These are phyloP conservation scores for Rhynchonycteris naso DNA, from an alignment of 2,797 vertebrate genomes.

Conservation along the genomic window DNA sequence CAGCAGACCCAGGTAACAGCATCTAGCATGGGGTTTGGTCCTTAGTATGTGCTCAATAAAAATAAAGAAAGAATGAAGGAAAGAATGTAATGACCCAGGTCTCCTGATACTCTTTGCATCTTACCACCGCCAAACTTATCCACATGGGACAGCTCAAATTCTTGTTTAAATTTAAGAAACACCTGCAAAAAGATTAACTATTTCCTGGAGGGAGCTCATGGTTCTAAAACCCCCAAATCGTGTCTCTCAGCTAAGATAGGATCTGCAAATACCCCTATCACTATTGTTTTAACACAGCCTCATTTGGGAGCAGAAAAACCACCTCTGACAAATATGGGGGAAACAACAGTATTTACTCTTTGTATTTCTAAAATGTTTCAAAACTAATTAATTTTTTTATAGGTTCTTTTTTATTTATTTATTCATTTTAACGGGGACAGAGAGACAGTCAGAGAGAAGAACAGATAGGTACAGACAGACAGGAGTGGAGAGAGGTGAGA, in stretches of 20 bases:
- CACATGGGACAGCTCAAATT: not conserved
- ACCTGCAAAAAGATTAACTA: not conserved
- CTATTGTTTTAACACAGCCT: not conserved
- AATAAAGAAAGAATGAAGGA: not conserved
- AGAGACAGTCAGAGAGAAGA: no score
- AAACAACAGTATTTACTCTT: not conserved
- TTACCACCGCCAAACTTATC: not conserved
- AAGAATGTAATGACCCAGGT: not conserved
- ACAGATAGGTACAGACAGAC: no score
- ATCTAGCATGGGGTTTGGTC: not conserved
- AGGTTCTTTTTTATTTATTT: no score
- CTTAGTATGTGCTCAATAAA: not conserved
- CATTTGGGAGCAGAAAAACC: not conserved
- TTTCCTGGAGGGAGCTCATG: not conserved
- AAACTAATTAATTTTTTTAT: not conserved
- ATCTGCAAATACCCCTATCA: not conserved
- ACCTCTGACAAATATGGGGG: not conserved
- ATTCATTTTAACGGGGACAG: no score
- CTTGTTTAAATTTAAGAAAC: not conserved
- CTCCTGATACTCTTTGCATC: not conserved
- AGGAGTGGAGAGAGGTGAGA: no score
- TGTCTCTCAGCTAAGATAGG: not conserved
- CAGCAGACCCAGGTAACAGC: not conserved
- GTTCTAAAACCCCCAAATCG: not conserved
- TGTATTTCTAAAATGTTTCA: constrained; percentile 26